These are phyloP conservation scores for Psettodes erumei DNA, from an alignment of 2,113 vertebrate species.

Conservation along the genomic window DNA sequence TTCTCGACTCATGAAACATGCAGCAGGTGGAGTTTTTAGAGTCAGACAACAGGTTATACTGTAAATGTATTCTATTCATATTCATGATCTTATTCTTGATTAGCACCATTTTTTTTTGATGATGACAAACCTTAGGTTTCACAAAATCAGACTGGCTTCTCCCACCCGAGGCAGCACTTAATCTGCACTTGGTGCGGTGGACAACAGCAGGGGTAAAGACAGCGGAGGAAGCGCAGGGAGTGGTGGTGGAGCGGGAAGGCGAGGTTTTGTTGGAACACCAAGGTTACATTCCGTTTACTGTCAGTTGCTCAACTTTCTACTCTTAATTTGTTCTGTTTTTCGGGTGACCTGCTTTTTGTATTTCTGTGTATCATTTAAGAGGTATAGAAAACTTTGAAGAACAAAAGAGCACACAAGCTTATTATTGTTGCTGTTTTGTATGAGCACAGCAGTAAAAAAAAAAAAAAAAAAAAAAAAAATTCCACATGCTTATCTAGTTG, in stretches of 20 bases:
- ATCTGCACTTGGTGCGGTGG: conserved; percentile 18
- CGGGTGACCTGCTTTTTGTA: conserved; percentile 68
- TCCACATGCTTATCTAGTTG: conserved; percentile 65
- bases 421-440: conserved; percentile 69
- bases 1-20: conserved; percentile 48
- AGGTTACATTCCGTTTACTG: conserved; percentile 79
- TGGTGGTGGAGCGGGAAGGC: conserved; percentile 27
- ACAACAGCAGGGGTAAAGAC: conserved; percentile 24
- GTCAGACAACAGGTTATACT: conserved; percentile 26
- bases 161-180: conserved; percentile 17
- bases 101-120: conserved; percentile 45
- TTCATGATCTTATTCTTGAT: conserved; percentile 42
- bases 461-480: conserved; percentile 30
- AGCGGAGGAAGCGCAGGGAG: conserved; percentile 8
- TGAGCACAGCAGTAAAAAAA: conserved; percentile 60
- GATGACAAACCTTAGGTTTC: conserved; percentile 43
- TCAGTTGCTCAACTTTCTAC: conserved; percentile 68
- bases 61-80: conserved; percentile 37
- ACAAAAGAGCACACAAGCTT: conserved; percentile 72
- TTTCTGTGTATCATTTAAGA: conserved; percentile 71
- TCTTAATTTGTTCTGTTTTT: conserved; percentile 40
- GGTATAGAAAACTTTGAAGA: conserved; percentile 65
- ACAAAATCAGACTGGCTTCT: conserved; percentile 35
- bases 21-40: conserved; percentile 47
- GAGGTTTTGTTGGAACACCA: conserved; percentile 52